These are phyloP conservation scores for Aporrectodea caliginosa DNA, from an alignment of 1,140 invertebrate species.

Conservation along the genomic window DNA sequence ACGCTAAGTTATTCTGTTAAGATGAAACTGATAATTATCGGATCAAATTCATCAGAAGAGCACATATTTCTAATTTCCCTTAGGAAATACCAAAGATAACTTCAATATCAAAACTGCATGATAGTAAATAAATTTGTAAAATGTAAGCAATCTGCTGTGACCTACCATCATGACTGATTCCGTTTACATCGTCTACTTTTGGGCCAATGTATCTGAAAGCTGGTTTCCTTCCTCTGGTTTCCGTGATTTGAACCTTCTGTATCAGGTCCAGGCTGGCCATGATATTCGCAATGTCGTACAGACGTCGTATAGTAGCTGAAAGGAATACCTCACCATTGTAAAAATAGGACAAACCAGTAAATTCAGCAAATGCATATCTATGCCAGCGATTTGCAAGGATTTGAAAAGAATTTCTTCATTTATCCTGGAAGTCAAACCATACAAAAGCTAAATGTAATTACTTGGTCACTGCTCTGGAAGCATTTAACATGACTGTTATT, in stretches of 20 bases:
- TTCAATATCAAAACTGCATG: too few species aligned
- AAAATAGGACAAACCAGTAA: too few species aligned
- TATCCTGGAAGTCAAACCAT: too few species aligned
- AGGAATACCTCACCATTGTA: slow-evolving; percentile 11
- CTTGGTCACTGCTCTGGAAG: too few species aligned
- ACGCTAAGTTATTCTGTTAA: not conserved
- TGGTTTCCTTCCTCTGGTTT: slow-evolving; percentile 63
- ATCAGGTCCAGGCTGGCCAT: slow-evolving; percentile 67
- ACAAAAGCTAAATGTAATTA: slow-evolving; percentile 17
- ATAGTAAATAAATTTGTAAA: too few species aligned
- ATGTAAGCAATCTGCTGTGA: not conserved
- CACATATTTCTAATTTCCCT: not conserved
- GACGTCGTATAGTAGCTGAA: slow-evolving; percentile 65
- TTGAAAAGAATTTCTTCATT: too few species aligned
- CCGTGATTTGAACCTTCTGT: slow-evolving; percentile 61
- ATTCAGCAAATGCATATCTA: too few species aligned
- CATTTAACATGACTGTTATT: too few species aligned
- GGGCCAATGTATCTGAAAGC: slow-evolving; percentile 68
- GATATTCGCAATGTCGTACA: slow-evolving; percentile 74
- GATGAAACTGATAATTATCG: not conserved
- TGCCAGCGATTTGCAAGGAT: too few species aligned
- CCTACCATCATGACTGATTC: not conserved
- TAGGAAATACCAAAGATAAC: not conserved
- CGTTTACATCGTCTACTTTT: slow-evolving; percentile 10
- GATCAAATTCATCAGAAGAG: not conserved